These are phyloP conservation scores for Stichodactyla mertensii DNA, from an alignment of 64 coral and sea anemone genomes.

Conservation along the genomic window DNA sequence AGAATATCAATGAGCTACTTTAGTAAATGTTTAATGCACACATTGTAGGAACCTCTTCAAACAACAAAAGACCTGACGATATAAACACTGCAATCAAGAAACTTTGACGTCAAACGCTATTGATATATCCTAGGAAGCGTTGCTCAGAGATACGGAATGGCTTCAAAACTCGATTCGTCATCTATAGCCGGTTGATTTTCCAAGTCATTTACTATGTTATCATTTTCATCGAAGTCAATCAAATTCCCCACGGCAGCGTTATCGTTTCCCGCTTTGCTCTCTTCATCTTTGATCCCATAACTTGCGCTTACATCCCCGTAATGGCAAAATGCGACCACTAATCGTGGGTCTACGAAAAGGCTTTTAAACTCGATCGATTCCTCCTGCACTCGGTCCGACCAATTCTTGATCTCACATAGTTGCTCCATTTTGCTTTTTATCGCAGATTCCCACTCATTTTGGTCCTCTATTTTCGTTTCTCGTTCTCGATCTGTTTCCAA, in stretches of 20 bases:
- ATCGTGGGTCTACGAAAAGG: neutral
- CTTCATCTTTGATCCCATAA: conserved; percentile 19
- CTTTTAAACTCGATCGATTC: conserved; percentile 10
- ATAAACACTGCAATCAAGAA: neutral
- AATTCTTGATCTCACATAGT: neutral
- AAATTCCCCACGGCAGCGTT: neutral
- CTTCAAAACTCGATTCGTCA: neutral
- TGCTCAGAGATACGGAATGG: conserved; percentile 7
- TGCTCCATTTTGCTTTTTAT: neutral
- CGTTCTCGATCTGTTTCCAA: neutral
- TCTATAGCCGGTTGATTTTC: neutral
- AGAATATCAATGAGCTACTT: neutral
- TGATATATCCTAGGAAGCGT: neutral
- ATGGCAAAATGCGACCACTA: neutral
- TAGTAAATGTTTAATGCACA: neutral
- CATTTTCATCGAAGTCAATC: conserved; percentile 16
- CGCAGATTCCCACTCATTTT: neutral
- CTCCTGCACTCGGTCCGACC: neutral
- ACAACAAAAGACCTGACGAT: neutral
- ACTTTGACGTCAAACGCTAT: neutral
- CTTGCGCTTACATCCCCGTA: conserved; percentile 5
- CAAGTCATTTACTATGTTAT: neutral
- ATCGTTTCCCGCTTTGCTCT: neutral
- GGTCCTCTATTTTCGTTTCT: neutral
- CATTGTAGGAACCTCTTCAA: neutral